phyloP scores from a whole-genome alignment of 2,888 invertebrate genomes.

The Philhelius pedissequus region DNA sequence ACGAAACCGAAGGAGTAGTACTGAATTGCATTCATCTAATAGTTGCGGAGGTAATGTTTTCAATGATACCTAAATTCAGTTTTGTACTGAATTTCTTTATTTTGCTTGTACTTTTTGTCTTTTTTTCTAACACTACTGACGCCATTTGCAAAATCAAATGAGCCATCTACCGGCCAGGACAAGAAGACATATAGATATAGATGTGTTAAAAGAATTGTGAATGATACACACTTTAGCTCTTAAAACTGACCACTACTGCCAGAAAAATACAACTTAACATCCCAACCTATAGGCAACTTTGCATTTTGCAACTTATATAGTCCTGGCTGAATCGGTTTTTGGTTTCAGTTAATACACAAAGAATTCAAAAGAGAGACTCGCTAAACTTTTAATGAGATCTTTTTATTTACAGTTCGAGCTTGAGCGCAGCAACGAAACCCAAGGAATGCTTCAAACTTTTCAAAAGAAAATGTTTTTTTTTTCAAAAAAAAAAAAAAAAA shows the following conservation, averaged over 20 bases:
- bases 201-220: no score
- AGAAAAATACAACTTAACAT: neutral
- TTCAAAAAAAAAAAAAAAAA: neutral
- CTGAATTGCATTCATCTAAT: neutral
- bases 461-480: conserved; percentile 37
- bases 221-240: no score
- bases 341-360: conserved; percentile 65
- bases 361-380: conserved; percentile 24
- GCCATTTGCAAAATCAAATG: no score
- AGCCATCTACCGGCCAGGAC: no score
- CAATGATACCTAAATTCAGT: neutral
- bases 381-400: conserved; percentile 68
- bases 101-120: no score
- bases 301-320: conserved; percentile 55
- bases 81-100: no score
- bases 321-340: conserved; percentile 51
- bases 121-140: no score
- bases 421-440: conserved; percentile 39
- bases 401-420: conserved; percentile 65
- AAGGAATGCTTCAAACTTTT: conserved; percentile 60
- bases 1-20: neutral
- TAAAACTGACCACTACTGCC: no score
- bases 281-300: neutral
- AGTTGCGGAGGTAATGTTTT: neutral
- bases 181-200: no score